phyloP scores from a whole-genome alignment of 2,797 vertebrate species.

The Odontamblyopus lacepedii region DNA sequence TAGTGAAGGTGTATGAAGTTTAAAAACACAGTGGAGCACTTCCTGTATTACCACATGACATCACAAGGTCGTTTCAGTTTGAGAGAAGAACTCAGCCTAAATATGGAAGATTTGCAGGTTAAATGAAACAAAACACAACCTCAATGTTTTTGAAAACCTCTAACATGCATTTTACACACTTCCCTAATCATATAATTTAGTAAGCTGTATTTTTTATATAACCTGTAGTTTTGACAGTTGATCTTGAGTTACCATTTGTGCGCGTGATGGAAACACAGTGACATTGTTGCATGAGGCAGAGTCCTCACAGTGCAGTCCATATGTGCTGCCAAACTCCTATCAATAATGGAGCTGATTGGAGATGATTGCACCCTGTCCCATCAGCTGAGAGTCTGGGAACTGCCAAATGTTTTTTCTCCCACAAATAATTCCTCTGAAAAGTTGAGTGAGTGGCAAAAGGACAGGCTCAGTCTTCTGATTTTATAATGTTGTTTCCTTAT shows the following conservation, averaged over 20 bases:
- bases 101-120: too few relatives aligned
- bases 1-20: too few relatives aligned
- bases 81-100: too few relatives aligned
- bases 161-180: background rate
- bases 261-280: conserved; percentile 24
- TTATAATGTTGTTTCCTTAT: too few relatives aligned
- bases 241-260: conserved; percentile 17
- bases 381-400: conserved; percentile 18
- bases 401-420: conserved; percentile 22
- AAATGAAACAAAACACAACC: too few relatives aligned
- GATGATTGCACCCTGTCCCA: conserved; percentile 25
- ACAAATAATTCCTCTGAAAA: background rate
- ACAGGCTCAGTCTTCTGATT: background rate
- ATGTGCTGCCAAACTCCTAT: conserved; percentile 39
- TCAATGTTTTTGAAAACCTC: too few relatives aligned
- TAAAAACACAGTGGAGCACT: too few relatives aligned
- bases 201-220: background rate
- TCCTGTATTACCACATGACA: too few relatives aligned
- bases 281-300: conserved; percentile 19
- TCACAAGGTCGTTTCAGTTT: too few relatives aligned
- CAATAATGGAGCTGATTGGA: conserved; percentile 46
- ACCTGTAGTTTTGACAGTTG: conserved; percentile 1
- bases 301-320: conserved; percentile 35
- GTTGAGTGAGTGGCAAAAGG: background rate
- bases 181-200: too few relatives aligned